Evolutionary conservation across 2,888 invertebrate species (phyloP).

Genomic region (Sericinus montela): DNA sequence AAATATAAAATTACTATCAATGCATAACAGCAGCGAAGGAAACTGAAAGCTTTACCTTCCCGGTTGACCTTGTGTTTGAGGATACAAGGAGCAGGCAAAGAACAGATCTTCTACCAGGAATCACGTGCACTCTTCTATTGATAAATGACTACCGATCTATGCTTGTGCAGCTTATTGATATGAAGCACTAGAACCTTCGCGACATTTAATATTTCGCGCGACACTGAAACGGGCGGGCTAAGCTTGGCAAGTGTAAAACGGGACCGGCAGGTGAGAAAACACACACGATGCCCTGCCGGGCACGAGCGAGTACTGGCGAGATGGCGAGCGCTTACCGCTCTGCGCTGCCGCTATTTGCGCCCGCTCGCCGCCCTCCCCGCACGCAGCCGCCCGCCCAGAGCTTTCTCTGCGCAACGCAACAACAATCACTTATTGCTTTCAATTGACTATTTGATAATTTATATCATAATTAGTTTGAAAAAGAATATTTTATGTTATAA

Average conservation of each 20-base stretch:
- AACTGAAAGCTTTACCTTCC: constrained; percentile 51
- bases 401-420: constrained; percentile 73
- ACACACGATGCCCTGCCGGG: constrained; percentile 27
- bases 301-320: constrained; percentile 41
- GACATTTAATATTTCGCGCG: constrained; percentile 12
- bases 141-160: constrained; percentile 22
- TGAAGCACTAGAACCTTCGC: constrained; percentile 16
- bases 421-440: constrained; percentile 47
- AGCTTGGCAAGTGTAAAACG: constrained; percentile 20
- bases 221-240: constrained; percentile 15
- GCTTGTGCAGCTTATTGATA: neutral
- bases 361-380: constrained; percentile 42
- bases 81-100: constrained; percentile 37
- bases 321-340: constrained; percentile 8
- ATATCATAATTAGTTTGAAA: constrained; percentile 10
- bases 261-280: constrained; percentile 18
- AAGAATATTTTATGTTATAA: too few relatives aligned
- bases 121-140: constrained; percentile 36
- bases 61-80: constrained; percentile 54
- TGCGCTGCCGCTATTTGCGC: constrained; percentile 71
- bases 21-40: constrained; percentile 38
- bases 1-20: too few relatives aligned
- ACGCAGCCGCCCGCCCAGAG: constrained; percentile 54
- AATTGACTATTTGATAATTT: constrained; percentile 16
- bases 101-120: constrained; percentile 39